phyloP scores from a whole-genome alignment of 2,113 vertebrate species.

The Phyllostomus discolor region DNA sequence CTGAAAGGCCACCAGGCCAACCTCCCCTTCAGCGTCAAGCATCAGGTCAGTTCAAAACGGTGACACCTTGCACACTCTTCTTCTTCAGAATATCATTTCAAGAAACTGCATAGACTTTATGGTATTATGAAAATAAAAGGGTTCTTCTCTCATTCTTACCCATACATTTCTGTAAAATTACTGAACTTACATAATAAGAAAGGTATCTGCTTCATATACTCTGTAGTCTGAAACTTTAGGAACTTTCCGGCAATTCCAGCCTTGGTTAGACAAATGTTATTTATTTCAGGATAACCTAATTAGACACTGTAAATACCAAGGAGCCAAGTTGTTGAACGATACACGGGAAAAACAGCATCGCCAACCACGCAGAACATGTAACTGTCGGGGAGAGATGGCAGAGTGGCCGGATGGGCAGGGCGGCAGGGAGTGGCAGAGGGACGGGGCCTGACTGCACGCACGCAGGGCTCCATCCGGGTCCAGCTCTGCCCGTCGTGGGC shows the following conservation, averaged over 20 bases:
- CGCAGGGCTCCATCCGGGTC: not conserved
- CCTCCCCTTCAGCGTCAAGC: not conserved
- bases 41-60: not conserved
- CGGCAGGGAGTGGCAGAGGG: not conserved
- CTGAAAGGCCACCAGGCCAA: not conserved
- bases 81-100: slow-evolving; percentile 6
- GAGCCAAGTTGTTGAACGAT: not conserved
- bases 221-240: not conserved
- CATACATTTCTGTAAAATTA: not conserved
- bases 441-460: not conserved
- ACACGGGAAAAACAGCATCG: not conserved
- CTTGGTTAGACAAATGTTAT: not conserved
- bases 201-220: not conserved
- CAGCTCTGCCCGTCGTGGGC: not conserved
- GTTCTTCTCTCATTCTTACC: not conserved
- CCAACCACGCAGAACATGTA: not conserved
- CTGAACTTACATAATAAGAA: not conserved
- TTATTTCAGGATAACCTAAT: not conserved
- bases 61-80: not conserved
- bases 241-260: not conserved
- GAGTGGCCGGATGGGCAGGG: not conserved
- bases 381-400: not conserved
- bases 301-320: not conserved
- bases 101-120: not conserved
- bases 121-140: not conserved